These are phyloP conservation scores for Samia ricini DNA, from an alignment of 1,140 invertebrate genomes.

Conservation along the genomic window DNA sequence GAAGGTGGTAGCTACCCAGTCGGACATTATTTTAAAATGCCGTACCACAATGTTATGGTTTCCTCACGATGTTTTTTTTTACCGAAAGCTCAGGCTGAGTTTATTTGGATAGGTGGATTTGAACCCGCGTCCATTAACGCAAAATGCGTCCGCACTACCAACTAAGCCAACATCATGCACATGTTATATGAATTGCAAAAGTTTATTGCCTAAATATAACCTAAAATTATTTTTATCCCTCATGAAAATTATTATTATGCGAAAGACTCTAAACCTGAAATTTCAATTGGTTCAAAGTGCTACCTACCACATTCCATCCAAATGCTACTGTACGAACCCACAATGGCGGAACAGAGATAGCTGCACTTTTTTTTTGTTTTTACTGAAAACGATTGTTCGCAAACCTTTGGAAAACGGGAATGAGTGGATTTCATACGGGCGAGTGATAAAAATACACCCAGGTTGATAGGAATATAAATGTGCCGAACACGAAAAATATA, in stretches of 20 bases:
- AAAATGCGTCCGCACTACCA: too few relatives aligned
- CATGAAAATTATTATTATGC: not conserved
- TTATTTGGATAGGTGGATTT: too few relatives aligned
- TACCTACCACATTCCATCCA: not conserved
- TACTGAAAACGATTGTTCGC: constrained; percentile 47
- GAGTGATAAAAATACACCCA: constrained; percentile 29
- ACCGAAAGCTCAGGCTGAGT: too few relatives aligned
- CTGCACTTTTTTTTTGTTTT: constrained; percentile 38
- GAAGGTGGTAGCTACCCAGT: too few relatives aligned
- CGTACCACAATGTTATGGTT: too few relatives aligned
- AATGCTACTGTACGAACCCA: constrained; percentile 3
- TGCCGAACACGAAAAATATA: not conserved
- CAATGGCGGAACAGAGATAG: constrained; percentile 42
- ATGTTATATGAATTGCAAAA: too few relatives aligned
- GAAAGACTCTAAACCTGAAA: not conserved
- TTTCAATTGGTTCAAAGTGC: not conserved
- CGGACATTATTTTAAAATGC: too few relatives aligned
- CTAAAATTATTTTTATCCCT: too few relatives aligned
- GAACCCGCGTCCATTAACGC: too few relatives aligned
- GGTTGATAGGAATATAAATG: constrained; percentile 2
- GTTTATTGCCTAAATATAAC: too few relatives aligned
- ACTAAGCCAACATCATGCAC: too few relatives aligned
- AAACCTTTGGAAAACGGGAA: constrained; percentile 33
- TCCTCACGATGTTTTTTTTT: too few relatives aligned
- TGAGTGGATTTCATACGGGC: constrained; percentile 38